Conservation (phyloP, 1,140 invertebrate genomes). For the Drosophila pseudoobscura region DNA sequence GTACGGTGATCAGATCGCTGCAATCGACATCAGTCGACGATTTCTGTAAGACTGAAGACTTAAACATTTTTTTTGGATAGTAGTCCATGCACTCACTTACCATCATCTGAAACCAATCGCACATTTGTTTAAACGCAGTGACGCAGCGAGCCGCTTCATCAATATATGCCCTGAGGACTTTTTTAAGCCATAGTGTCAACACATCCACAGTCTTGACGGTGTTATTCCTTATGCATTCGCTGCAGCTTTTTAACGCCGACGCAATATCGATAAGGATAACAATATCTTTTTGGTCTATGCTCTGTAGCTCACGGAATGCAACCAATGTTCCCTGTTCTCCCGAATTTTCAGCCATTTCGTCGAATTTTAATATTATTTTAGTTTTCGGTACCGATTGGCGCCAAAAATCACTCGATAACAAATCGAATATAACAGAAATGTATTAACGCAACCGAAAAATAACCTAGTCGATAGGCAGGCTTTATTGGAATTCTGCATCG, state of each 20-base stretch:
- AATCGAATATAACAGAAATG: background rate
- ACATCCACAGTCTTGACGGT: constrained; percentile 26
- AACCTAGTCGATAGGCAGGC: no score
- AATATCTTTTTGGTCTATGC: constrained; percentile 40
- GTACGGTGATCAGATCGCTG: constrained; percentile 1
- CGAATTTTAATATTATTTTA: background rate
- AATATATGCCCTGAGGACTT: constrained; percentile 51
- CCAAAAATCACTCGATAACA: constrained; percentile 1
- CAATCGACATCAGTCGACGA: background rate
- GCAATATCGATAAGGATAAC: constrained; percentile 30
- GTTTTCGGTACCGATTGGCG: constrained; percentile 23
- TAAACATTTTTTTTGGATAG: background rate
- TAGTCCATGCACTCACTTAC: constrained; percentile 5
- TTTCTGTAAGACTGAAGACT: constrained; percentile 7
- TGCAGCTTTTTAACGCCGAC: constrained; percentile 40
- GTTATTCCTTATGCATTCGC: constrained; percentile 20
- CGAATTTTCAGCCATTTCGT: background rate
- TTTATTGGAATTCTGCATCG: no score
- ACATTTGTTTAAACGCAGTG: constrained; percentile 27
- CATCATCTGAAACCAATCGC: constrained; percentile 37
- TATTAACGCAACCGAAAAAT: background rate
- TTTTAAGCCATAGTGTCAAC: constrained; percentile 55
- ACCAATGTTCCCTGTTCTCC: background rate
- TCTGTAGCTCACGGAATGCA: constrained; percentile 33
- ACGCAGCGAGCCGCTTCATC: constrained; percentile 25